Conservation (phyloP, 2,113 vertebrate genomes). For the Prinia subflava region DNA sequence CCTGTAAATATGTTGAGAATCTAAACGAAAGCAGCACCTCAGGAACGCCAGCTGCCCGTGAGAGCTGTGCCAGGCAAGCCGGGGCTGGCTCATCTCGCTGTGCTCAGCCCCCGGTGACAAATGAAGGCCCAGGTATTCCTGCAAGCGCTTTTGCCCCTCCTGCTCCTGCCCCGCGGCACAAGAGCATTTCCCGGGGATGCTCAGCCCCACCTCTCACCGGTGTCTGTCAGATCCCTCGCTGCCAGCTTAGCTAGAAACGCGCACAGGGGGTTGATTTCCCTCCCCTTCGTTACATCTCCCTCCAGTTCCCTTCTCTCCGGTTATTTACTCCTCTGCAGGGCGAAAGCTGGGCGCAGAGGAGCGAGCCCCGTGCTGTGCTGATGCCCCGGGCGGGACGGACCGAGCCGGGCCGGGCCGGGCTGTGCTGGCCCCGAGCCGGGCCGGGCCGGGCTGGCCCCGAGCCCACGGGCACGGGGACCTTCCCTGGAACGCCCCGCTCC, state of each 20-base stretch:
- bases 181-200: not conserved
- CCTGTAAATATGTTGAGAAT: not conserved
- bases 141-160: not conserved
- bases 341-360: not conserved
- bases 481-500: too few species aligned
- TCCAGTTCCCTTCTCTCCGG: not conserved
- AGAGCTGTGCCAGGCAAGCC: not conserved
- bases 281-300: not conserved
- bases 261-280: not conserved
- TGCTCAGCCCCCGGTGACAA: not conserved
- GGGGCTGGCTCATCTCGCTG: not conserved
- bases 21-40: not conserved
- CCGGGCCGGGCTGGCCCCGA: too few species aligned
- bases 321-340: constrained; percentile 14
- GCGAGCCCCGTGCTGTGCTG: not conserved
- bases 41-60: accelerated
- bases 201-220: not conserved
- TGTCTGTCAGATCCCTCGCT: not conserved
- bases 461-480: too few species aligned
- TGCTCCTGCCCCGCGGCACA: not conserved
- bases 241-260: not conserved
- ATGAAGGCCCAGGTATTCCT: not conserved
- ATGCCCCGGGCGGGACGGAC: too few species aligned
- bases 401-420: too few species aligned
- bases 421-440: too few species aligned